Conservation (phyloP, 2,797 vertebrate genomes). For the Pelobates cultripes region DNA sequence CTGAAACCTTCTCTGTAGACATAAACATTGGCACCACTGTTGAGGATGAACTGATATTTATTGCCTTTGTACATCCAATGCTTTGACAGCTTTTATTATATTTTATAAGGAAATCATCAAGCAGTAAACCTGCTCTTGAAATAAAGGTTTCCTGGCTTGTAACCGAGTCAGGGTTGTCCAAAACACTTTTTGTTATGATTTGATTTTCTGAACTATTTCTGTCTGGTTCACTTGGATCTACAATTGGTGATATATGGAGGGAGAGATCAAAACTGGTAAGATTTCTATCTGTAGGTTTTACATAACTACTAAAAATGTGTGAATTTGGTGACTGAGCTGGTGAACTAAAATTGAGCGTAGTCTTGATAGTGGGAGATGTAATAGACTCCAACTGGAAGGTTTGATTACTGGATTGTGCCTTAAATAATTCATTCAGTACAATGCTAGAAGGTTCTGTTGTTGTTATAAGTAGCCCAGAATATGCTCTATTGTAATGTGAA, state of each 20-base stretch:
- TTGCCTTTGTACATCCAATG: neutral
- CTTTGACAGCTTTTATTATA: neutral
- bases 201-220: neutral
- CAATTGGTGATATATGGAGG: neutral
- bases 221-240: neutral
- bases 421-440: neutral
- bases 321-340: neutral
- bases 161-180: neutral
- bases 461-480: neutral
- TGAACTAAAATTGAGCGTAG: too few relatives aligned
- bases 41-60: neutral
- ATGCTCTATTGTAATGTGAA: conserved; percentile 13
- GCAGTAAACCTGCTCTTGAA: neutral
- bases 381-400: neutral
- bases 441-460: neutral
- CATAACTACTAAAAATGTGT: neutral
- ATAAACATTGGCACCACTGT: neutral
- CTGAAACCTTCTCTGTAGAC: neutral
- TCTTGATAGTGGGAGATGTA: neutral
- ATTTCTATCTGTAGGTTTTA: neutral
- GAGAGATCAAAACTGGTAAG: neutral
- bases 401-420: neutral
- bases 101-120: neutral
- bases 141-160: neutral
- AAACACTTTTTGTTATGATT: neutral